Conservation (phyloP, 2,113 vertebrate species). For the Eurypyga helias region DNA sequence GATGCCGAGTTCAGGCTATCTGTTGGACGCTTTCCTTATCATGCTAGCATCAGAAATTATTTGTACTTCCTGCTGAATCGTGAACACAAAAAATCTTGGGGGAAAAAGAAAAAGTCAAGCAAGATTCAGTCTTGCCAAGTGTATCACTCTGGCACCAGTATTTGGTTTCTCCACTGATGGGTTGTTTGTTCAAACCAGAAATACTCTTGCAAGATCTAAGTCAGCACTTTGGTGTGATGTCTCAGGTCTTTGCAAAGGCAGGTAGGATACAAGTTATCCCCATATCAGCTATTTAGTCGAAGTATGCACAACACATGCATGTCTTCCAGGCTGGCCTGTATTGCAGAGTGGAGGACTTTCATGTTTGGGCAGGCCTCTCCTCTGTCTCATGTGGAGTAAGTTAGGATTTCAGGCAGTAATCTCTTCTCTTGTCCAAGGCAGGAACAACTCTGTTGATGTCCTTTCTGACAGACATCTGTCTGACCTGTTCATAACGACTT, state of each 20-base stretch:
- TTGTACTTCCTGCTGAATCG: background rate
- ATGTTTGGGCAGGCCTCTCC: background rate
- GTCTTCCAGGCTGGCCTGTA: background rate
- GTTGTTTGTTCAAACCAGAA: background rate
- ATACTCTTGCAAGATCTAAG: accelerated
- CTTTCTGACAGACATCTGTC: background rate
- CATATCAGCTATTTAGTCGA: background rate
- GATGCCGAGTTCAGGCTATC: background rate
- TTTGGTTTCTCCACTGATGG: background rate
- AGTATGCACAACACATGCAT: background rate
- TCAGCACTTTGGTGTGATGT: background rate
- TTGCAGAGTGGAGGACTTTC: background rate
- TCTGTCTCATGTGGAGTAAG: background rate
- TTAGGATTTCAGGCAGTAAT: background rate
- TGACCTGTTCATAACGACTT: background rate
- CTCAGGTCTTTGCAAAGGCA: background rate
- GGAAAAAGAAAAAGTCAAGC: background rate
- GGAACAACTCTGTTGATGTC: background rate
- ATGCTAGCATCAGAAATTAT: background rate
- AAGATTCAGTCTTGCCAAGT: background rate
- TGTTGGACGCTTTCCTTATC: background rate
- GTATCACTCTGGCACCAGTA: background rate
- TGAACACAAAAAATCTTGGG: background rate
- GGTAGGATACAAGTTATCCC: background rate
- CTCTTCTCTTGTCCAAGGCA: background rate